Evolutionary conservation across 2,113 vertebrate species (phyloP), one percentile per base, ranked within the genome.

Genomic region (Otus sunia): DNA sequence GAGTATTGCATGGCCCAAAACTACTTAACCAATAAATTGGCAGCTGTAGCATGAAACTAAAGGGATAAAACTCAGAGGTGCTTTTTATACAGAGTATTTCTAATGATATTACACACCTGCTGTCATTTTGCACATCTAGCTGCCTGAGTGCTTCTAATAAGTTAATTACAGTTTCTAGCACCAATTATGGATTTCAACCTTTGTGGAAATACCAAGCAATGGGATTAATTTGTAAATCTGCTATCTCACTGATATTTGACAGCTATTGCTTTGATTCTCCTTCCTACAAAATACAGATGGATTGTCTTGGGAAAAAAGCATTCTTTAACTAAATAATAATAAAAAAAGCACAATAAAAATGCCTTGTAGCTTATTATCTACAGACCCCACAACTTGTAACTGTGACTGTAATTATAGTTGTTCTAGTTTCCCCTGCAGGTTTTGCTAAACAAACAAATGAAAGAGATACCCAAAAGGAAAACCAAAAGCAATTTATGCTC

Each of bases 141-240:
- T 81, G 87, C 77, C 76, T 8, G 6, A 32, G 23, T 34, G 29
- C 58, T 96, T 95, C 92, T 88, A 95, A 96, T 96, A 95, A 97
- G 97, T 97, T 98, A 98, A 98, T 98, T 97, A 97, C 32, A 80
- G 87, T 96, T 97, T 96, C 96, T 88, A 97, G 89, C 56, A 67
- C 95, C 97, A 98, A 97, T 98, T 97, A 97, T 30, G 81, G 96
- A 97, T 96, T 97, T 96, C 94, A 94, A 95, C 94, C 91, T 97
- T 97, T 85, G 96, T 72, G 86, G 94, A 93, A 92, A 96, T 97
- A 93, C 88, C 92, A 94, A 97, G 97, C 97, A 94, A 96, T 82
- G 97, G 98, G 97, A 98, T 98, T 98, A 97, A 98, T 98, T 98
- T 98, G 96, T 97, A 97, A 98, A 92, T 93, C 96, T 95, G 92